Conservation (phyloP, 53 echinoderm and acorn worm genomes). For the Zoroaster sp. region DNA sequence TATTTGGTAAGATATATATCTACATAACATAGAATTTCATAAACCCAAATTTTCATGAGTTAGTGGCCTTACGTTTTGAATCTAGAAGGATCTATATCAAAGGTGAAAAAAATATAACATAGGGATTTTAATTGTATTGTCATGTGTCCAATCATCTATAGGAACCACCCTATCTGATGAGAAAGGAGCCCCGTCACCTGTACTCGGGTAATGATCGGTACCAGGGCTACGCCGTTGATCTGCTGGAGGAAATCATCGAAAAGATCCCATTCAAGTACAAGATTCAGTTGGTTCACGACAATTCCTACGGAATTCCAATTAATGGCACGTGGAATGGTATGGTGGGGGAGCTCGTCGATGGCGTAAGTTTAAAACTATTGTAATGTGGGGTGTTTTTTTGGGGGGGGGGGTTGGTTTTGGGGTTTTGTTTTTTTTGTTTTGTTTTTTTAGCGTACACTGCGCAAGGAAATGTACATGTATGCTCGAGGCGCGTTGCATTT, state of each 20-base stretch:
- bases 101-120: no score
- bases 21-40: no score
- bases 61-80: no score
- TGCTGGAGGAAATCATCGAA: conserved; percentile 66
- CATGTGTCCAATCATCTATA: no score
- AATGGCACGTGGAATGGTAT: conserved; percentile 76
- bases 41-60: no score
- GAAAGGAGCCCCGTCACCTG: conserved; percentile 55
- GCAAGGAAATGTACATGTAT: no score
- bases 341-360: conserved; percentile 74
- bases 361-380: conserved; percentile 57
- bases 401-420: not conserved
- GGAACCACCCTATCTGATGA: conserved; percentile 82
- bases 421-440: no score
- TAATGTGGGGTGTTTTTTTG: not conserved
- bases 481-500: no score
- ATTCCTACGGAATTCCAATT: conserved; percentile 60
- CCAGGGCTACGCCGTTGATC: conserved; percentile 94
- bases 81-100: no score
- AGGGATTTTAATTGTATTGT: no score
- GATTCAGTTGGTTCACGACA: conserved; percentile 59
- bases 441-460: no score
- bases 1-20: not conserved
- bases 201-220: conserved; percentile 66
- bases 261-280: conserved; percentile 74